Conservation (phyloP, 1,140 invertebrate genomes). For the Anastatus disparis region DNA sequence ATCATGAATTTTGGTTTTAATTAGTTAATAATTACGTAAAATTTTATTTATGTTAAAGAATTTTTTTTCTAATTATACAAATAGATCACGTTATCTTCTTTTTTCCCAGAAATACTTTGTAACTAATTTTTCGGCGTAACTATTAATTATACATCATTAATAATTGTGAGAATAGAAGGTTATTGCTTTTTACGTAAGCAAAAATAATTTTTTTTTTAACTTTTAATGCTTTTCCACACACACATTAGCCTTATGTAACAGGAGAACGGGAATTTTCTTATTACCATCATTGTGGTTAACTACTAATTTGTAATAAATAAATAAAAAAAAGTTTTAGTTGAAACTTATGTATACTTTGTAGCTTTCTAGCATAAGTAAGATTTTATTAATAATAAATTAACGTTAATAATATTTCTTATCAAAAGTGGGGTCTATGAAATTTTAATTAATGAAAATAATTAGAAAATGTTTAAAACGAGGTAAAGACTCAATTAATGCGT, state of each 20-base stretch:
- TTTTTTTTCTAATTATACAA: too few relatives aligned
- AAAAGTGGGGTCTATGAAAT: background rate
- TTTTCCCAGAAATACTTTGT: background rate
- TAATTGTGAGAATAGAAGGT: slow-evolving; percentile 14
- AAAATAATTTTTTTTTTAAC: too few relatives aligned
- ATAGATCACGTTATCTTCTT: too few relatives aligned
- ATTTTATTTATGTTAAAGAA: too few relatives aligned
- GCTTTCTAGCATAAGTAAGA: background rate
- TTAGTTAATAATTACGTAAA: too few relatives aligned
- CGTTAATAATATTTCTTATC: background rate
- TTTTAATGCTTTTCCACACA: slow-evolving; percentile 20
- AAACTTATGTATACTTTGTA: background rate
- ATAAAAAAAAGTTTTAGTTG: background rate
- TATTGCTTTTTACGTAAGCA: slow-evolving; percentile 28
- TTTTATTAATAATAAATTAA: background rate
- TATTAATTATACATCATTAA: slow-evolving; percentile 9
- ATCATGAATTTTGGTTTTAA: too few relatives aligned
- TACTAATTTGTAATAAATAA: slow-evolving; percentile 7
- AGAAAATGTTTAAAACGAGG: background rate
- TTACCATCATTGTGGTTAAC: background rate
- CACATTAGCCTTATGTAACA: slow-evolving; percentile 24
- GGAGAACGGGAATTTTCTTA: slow-evolving; percentile 9
- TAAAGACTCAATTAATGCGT: background rate
- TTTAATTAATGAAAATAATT: background rate
- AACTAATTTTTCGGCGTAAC: slow-evolving; percentile 2